Base-by-base conservation (phyloP, 2,113 vertebrate genomes). In the Chelonoidis abingdonii region DNA sequence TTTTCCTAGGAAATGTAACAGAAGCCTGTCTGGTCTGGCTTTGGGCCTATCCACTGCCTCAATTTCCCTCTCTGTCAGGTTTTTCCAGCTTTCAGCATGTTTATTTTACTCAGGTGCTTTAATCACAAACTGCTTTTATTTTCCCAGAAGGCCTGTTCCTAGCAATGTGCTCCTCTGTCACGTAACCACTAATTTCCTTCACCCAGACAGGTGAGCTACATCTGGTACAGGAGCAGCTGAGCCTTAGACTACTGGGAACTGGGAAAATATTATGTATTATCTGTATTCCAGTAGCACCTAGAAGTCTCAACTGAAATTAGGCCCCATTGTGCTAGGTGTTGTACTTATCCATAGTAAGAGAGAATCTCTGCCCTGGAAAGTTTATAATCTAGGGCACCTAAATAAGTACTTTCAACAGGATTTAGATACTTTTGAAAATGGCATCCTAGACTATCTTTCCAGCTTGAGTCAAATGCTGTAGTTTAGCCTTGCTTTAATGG, bases 271-370 rank as follows among this genome's bases (percentile, higher is more conserved):
- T 10, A 79, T 1, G 2, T 59, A 31, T 49, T 41, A 54, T 7
- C 27, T 24, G 2, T 79, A 6, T 1, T 0, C 29, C 49, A 59
- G 56, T 86, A 93, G 90, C 47, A 69, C 2, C 1, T 52, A 41
- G 31, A 65, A 65, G 62, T n/a, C 31, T 35, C 62, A 65, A 19
- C 27, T 65, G 62, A 65, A 6, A n/a, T 35, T n/a, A 22, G 6
- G 53, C 81, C 84, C 53, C 35, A 87, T 38, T 38, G 19, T 16
- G 29, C 25, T 27, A 86, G 31, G 9, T n/a, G 9, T 14, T 25
- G 24, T 44, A 80, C 72, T 16, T 24, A 80, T 8, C 81, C 54
- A 62, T 19, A 84, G n/a, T n/a, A 83, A 88, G 0, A 0, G 31
- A 31, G 7, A 16, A 31, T 65, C 25, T 59, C 14, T 52, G 10